A percentile compares a stretch with the other conserved stretches of the same genome.
Evolutionary conservation across 2,113 vertebrate species (phyloP).

Genomic region (Oryctolagus cuniculus): DNA sequence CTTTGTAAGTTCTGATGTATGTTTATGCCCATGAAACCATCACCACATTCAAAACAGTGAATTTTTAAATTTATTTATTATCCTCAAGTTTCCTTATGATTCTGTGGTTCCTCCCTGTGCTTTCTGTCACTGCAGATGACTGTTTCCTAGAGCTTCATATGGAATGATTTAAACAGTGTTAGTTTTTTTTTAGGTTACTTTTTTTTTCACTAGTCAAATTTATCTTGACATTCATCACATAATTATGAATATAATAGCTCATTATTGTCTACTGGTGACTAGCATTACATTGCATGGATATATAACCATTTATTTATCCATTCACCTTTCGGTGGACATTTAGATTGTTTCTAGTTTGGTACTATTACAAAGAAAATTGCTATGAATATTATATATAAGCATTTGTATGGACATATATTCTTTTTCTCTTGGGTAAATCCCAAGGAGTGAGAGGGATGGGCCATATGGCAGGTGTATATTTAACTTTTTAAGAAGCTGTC

Average conservation of each 20-base stretch:
- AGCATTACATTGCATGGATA: neutral
- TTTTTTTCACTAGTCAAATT: neutral
- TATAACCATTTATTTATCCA: neutral
- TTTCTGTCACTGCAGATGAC: neutral
- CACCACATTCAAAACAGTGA: neutral
- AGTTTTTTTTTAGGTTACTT: neutral
- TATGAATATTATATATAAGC: neutral
- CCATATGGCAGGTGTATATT: neutral
- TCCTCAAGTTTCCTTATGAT: neutral
- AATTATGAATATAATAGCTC: neutral
- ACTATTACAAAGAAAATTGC: neutral
- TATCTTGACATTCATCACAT: neutral
- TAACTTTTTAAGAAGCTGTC: constrained; percentile 9
- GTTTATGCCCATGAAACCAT: neutral
- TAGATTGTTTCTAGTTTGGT: neutral
- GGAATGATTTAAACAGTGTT: neutral
- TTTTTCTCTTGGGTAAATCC: neutral
- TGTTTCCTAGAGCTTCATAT: neutral
- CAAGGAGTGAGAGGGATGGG: neutral
- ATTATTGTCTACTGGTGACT: neutral
- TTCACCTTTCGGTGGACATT: too few species aligned
- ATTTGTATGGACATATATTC: neutral
- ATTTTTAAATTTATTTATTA: neutral
- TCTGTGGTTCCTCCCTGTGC: neutral
- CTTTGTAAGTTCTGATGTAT: neutral